These are phyloP conservation scores for Sarcophaga subvicina DNA, from an alignment of 2,888 invertebrate genomes.

Conservation along the genomic window DNA sequence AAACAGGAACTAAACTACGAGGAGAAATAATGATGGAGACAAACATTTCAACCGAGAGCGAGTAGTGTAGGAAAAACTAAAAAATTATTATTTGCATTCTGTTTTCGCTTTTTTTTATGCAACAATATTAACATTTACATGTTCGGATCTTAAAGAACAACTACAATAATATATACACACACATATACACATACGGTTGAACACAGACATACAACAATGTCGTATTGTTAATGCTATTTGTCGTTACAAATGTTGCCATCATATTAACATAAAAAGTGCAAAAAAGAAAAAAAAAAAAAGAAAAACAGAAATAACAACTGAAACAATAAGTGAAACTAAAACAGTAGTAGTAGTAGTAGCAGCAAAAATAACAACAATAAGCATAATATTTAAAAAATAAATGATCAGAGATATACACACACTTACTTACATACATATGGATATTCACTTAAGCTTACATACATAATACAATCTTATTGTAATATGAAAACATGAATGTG, in stretches of 20 bases:
- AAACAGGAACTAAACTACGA: slow-evolving; percentile 59
- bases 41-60: slow-evolving; percentile 15
- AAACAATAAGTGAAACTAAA: slow-evolving; percentile 25
- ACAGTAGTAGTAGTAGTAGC: slow-evolving; percentile 8
- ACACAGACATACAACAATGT: slow-evolving; percentile 40
- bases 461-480: background rate
- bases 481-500: slow-evolving; percentile 23
- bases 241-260: slow-evolving; percentile 68
- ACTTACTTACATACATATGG: background rate
- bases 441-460: background rate
- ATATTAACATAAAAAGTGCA: slow-evolving; percentile 59
- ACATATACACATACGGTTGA: slow-evolving; percentile 3
- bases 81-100: background rate
- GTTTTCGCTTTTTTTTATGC: background rate
- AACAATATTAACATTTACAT: slow-evolving; percentile 62
- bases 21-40: slow-evolving; percentile 25
- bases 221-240: slow-evolving; percentile 63
- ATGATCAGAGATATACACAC: background rate
- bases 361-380: slow-evolving; percentile 39
- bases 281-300: background rate
- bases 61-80: slow-evolving; percentile 5
- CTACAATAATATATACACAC: slow-evolving; percentile 13
- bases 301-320: slow-evolving; percentile 8
- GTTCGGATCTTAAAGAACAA: slow-evolving; percentile 43
- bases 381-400: slow-evolving; percentile 17